Percentiles rank a stretch among this genome's conserved stretches.
Evolutionary conservation across 2,888 invertebrate species (phyloP).

Genomic region (Andrena hattorfiana): DNA sequence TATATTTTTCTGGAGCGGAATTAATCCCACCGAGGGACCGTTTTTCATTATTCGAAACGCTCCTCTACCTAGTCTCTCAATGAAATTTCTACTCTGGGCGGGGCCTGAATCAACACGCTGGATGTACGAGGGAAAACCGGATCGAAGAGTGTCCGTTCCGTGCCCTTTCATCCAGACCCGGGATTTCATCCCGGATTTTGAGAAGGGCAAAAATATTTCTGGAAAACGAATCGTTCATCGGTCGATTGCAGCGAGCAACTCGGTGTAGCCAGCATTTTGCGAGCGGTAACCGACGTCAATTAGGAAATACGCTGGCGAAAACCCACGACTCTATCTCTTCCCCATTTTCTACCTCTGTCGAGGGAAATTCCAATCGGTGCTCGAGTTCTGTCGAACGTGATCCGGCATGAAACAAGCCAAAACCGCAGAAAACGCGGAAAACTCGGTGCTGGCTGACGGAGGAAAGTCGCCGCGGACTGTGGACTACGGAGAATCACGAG

Average conservation of each 20-base stretch:
- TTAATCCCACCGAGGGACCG: slow-evolving; percentile 27
- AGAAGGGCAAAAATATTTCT: background rate
- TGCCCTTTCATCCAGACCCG: background rate
- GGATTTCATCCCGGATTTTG: background rate
- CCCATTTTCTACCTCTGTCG: slow-evolving; percentile 7
- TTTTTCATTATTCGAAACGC: slow-evolving; percentile 45
- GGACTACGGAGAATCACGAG: background rate
- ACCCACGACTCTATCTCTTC: background rate
- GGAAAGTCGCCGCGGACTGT: slow-evolving; percentile 5
- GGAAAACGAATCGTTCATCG: background rate
- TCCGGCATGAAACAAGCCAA: slow-evolving; percentile 1
- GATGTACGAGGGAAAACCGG: slow-evolving; percentile 20
- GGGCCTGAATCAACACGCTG: slow-evolving; percentile 31
- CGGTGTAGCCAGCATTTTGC: background rate
- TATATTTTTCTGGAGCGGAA: slow-evolving; percentile 31
- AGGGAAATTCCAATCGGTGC: slow-evolving; percentile 10
- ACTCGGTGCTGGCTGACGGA: slow-evolving; percentile 4
- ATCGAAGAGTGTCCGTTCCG: background rate
- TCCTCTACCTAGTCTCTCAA: background rate
- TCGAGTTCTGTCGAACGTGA: slow-evolving; percentile 7
- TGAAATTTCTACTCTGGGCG: slow-evolving; percentile 23
- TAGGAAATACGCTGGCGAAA: background rate
- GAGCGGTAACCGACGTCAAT: background rate
- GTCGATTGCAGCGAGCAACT: background rate
- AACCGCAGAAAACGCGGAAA: slow-evolving; percentile 21